Percentiles rank a stretch among this genome's conserved stretches.
Evolutionary conservation across 2,113 vertebrate genomes (phyloP).

Genomic region (Phainopepla nitens): DNA sequence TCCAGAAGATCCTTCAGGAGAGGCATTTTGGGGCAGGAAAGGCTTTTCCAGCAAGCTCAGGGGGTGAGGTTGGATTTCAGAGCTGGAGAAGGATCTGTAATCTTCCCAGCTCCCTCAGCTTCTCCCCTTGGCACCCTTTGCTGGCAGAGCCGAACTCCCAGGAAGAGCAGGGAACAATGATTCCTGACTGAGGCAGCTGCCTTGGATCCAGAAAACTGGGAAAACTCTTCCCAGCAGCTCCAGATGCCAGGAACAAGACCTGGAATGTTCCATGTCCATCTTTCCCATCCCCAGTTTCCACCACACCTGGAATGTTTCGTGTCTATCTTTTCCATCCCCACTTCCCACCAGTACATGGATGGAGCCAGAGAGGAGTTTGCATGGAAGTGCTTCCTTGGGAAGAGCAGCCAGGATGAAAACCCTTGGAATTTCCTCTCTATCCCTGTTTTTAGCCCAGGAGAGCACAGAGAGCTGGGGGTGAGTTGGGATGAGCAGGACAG

Average conservation of each 20-base stretch:
- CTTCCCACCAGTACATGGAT: not conserved
- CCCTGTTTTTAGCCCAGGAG: fast-evolving
- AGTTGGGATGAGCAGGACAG: not conserved
- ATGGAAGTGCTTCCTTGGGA: not conserved
- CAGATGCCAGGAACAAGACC: not conserved
- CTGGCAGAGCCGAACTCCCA: not conserved
- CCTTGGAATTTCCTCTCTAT: not conserved
- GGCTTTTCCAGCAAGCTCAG: fast-evolving
- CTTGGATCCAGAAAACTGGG: not conserved
- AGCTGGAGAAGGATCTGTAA: not conserved
- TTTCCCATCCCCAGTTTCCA: not conserved
- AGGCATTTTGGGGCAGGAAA: not conserved
- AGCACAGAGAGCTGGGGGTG: not conserved
- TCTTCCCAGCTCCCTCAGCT: not conserved
- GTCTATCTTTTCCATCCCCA: not conserved
- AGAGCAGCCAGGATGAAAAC: not conserved
- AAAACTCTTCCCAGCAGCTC: not conserved
- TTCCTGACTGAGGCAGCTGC: constrained; percentile 4
- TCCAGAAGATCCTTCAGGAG: not conserved
- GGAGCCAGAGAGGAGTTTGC: not conserved
- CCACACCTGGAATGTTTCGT: not conserved
- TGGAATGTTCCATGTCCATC: not conserved
- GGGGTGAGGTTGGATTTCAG: not conserved
- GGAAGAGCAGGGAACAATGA: constrained; percentile 12
- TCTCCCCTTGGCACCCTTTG: not conserved